Evolutionary conservation across 1,140 invertebrate species (phyloP).

Genomic region (Atta texana): DNA sequence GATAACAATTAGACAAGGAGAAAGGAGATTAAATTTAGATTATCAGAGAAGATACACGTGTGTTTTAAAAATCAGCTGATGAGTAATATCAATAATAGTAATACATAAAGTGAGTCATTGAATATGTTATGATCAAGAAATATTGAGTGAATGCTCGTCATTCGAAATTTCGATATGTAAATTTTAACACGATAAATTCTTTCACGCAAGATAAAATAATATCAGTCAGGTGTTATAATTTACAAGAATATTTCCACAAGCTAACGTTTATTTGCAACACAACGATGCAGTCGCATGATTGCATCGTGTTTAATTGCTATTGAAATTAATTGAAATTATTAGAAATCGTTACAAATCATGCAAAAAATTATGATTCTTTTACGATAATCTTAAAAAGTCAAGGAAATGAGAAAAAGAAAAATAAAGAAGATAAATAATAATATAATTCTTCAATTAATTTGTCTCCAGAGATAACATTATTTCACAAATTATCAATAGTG

Average conservation of each 20-base stretch:
- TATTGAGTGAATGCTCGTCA: neutral
- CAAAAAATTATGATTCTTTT: slow-evolving; percentile 13
- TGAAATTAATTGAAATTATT: slow-evolving; percentile 30
- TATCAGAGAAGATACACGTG: neutral
- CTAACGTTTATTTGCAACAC: neutral
- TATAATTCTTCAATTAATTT: neutral
- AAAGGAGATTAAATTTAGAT: neutral
- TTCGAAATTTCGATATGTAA: neutral
- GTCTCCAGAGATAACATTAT: neutral
- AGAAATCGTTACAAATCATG: neutral
- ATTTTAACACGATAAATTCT: neutral
- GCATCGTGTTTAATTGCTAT: slow-evolving; percentile 32
- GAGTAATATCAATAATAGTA: neutral
- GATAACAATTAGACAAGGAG: neutral
- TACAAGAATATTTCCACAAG: neutral
- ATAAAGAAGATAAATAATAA: neutral
- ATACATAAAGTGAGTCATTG: neutral
- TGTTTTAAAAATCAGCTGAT: neutral
- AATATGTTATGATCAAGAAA: neutral
- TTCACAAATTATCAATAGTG: neutral
- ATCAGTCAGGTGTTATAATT: neutral
- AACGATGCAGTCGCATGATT: slow-evolving; percentile 1
- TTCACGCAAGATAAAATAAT: neutral
- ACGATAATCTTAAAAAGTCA: neutral
- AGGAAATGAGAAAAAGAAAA: neutral